Evolutionary conservation across 1,140 invertebrate species (phyloP), one percentile per base, ranked within the genome.

Genomic region (Vollenhovia emeryi): DNA sequence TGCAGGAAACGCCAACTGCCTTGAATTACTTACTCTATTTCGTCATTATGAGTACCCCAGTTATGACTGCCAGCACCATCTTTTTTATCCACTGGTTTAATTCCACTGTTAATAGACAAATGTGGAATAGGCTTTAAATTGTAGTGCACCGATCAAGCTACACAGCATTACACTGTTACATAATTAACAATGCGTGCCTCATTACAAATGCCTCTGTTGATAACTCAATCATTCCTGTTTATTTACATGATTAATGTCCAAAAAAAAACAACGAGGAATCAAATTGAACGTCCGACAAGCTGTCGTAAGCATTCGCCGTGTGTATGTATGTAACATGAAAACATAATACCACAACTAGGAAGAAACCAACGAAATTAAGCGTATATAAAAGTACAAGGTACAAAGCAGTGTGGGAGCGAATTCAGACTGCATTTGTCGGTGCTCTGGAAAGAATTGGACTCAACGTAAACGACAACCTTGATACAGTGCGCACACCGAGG

Each of bases 61-160:
- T 99, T 99, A 95, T 98, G 98, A 90, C 98, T 97, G 78, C 98
- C 99, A 95, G 96, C 97, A 92, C 98, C 99, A 92, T 99, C 98
- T 88, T 98, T 97, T 95, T 99, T 99, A 92, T 99, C 98, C 88
- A 98, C 96, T 84, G 98, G 96, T 95, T 99, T 99, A 74, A 99
- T 97, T 92, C 98, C 98, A 94, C 97, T 97, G 95, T 95, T 95
- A 73, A 82, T 57, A 68, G 24, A 79, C 27, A 85, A 68, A 80
- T 18, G n/a, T 82, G 24, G 52, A 64, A 30, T 52, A 55, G 7
- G 18, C 43, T 48, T 74, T 79, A 82, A 62, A 76, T 30, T 11
- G 48, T 33, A 24, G 21, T 60, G 1, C 27, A 59, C 36, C 43
- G 6, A 48, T 62, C 11, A 60, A 76, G 7, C 33, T 74, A 15